phyloP scores from a whole-genome alignment of 2,113 vertebrate species.

The Deroptyus accipitrinus region DNA sequence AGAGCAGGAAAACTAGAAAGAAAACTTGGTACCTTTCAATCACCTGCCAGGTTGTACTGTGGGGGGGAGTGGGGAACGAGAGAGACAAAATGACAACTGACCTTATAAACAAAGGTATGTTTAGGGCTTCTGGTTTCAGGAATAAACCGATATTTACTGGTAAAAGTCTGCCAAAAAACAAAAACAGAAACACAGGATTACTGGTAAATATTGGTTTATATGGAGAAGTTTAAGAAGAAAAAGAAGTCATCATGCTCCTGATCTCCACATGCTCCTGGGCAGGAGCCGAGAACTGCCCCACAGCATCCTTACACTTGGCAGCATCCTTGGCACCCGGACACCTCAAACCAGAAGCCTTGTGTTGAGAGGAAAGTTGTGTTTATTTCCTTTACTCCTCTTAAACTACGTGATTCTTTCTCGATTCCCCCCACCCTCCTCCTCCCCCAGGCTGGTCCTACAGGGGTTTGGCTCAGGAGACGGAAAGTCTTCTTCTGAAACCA shows the following conservation, averaged over 20 bases:
- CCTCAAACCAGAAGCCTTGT: constrained; percentile 72
- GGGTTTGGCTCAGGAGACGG: constrained; percentile 1
- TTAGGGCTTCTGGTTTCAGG: constrained; percentile 81
- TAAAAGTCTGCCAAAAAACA: constrained; percentile 82
- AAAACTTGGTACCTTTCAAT: constrained; percentile 61
- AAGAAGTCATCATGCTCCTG: constrained; percentile 26
- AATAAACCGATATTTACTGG: constrained; percentile 81
- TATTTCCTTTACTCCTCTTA: constrained; percentile 21
- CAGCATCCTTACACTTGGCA: background rate
- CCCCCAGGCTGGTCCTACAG: background rate
- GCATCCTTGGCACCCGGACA: background rate
- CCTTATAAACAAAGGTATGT: constrained; percentile 78
- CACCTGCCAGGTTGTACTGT: constrained; percentile 61
- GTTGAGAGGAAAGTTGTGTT: background rate
- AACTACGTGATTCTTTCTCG: background rate
- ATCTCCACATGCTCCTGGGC: background rate
- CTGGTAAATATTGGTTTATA: constrained; percentile 83
- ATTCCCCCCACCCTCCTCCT: background rate
- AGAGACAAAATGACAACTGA: constrained; percentile 78
- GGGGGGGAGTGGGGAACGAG: constrained; percentile 65
- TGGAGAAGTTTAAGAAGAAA: constrained; percentile 66
- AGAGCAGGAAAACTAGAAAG: constrained; percentile 61
- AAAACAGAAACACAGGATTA: constrained; percentile 81
- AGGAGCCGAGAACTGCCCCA: background rate
- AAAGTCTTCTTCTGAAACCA: constrained; percentile 8